A percentile compares a stretch with the other conserved stretches of the same genome.
These are phyloP conservation scores for Meleagris gallopavo DNA, from an alignment of 2,113 vertebrate genomes.

Conservation along the genomic window DNA sequence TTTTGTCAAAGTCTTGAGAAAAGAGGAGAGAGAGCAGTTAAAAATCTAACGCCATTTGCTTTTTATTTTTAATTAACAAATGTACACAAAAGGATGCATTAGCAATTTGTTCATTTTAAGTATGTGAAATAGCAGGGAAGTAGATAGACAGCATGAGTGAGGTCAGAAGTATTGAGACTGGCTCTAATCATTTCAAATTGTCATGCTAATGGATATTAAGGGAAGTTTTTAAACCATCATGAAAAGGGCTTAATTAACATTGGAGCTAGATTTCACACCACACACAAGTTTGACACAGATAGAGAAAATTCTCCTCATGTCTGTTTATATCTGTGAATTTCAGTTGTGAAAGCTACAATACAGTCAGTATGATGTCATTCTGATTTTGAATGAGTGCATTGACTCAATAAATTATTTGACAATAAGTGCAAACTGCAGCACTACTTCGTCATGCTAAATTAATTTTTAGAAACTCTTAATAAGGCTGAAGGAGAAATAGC, in stretches of 20 bases:
- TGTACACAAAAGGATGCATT: slow-evolving; percentile 42
- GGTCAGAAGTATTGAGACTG: slow-evolving; percentile 52
- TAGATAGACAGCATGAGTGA: slow-evolving; percentile 24
- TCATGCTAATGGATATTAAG: neutral
- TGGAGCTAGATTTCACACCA: neutral
- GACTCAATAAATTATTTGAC: neutral
- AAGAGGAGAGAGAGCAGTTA: neutral
- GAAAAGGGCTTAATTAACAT: neutral
- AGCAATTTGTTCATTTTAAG: neutral
- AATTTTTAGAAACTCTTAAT: neutral
- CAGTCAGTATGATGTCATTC: neutral
- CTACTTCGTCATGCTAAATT: neutral
- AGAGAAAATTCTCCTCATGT: neutral
- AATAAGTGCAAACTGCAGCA: slow-evolving; percentile 3
- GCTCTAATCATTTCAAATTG: slow-evolving; percentile 54
- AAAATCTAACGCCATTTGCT: slow-evolving; percentile 7
- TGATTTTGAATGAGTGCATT: neutral
- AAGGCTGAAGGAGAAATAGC: slow-evolving; percentile 33
- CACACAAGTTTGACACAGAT: neutral
- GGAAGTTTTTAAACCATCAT: neutral
- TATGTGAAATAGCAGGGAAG: neutral
- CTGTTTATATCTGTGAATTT: neutral
- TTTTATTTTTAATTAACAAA: slow-evolving; percentile 40
- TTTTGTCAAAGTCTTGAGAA: neutral
- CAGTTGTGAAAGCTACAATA: neutral